Base-by-base conservation (phyloP, 2,113 vertebrate species). In the Crotalus helleri region DNA sequence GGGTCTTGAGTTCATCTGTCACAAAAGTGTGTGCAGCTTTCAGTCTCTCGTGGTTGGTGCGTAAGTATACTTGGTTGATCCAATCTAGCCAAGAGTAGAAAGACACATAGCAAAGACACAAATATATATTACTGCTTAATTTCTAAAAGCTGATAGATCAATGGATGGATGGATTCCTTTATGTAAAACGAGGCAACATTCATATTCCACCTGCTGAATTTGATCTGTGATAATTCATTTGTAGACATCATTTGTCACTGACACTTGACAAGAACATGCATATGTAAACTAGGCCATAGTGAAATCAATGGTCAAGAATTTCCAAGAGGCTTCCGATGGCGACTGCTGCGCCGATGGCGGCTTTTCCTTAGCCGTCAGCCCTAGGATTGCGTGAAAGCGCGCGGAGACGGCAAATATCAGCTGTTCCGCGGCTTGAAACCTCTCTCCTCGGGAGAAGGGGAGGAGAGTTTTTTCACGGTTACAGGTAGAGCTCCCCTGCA, bases 31-130 rank as follows among this genome's bases (percentile, higher is more conserved):
- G 98, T 91, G 99, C 98, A 69, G 98, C 98, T 96, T 97, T 98
- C 44, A 99, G 96, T 46, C 99, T 97, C 86, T 97, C 95, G 29
- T 97, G 98, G 97, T 99, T 99, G 94, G 98, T 97, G 0, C 98
- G 98, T 95, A 99, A 94, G 96, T 98, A 99, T 13, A 98, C 98
- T 46, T 97, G 96, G 94, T 96, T 98, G 97, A 99, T 98, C 99
- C 99, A 99, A 69, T 98, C 99, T 99, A 92, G 53, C 26, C 23
- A 89, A 92, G 90, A 88, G n/a, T 11, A 94, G 44, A 91, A 95
- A 81, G 29, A 96, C 1, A 92, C 87, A 95, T 53, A 64, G 88
- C 44, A 33, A 10, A 86, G 4, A 39, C 61, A 33, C 29, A 59
- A 49, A 87, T 49, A 86, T 61, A 3, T 46, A 74, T 1, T 39